A percentile compares a stretch with the other conserved stretches of the same genome.
Conservation (phyloP, 2,113 vertebrate species). For the Tylochromis polylepis region DNA sequence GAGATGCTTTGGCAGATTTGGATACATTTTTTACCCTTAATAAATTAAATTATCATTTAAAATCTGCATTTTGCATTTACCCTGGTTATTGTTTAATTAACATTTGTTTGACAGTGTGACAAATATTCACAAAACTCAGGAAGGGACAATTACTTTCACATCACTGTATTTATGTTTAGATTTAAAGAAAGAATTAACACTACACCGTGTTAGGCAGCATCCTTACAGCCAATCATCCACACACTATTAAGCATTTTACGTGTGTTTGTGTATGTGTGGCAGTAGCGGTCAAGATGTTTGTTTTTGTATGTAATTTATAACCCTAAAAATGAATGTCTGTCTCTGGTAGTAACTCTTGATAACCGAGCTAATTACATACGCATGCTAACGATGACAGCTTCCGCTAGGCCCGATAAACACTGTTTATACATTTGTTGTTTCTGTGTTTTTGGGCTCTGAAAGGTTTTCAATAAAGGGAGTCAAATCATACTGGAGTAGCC, state of each 20-base stretch:
- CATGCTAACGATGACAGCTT: background rate
- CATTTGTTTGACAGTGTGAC: background rate
- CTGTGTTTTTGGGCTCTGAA: background rate
- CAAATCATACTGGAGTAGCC: background rate
- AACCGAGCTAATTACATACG: background rate
- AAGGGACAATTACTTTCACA: background rate
- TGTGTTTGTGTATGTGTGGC: background rate
- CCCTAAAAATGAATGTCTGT: background rate
- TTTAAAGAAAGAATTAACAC: background rate
- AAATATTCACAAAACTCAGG: background rate
- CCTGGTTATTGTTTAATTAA: background rate
- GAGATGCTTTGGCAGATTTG: background rate
- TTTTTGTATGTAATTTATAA: background rate
- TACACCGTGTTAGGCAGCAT: background rate
- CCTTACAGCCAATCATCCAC: background rate
- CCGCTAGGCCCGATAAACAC: fast-evolving
- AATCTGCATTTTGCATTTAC: background rate
- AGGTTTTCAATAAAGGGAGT: background rate
- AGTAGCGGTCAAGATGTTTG: background rate
- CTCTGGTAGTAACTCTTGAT: background rate
- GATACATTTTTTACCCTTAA: background rate
- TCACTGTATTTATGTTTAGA: background rate
- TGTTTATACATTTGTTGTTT: background rate
- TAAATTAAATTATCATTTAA: background rate
- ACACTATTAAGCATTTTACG: background rate